Percentiles rank a stretch among this genome's conserved stretches.
Evolutionary conservation across 2,797 vertebrate species (phyloP).

Genomic region (Gorsachius magnificus): DNA sequence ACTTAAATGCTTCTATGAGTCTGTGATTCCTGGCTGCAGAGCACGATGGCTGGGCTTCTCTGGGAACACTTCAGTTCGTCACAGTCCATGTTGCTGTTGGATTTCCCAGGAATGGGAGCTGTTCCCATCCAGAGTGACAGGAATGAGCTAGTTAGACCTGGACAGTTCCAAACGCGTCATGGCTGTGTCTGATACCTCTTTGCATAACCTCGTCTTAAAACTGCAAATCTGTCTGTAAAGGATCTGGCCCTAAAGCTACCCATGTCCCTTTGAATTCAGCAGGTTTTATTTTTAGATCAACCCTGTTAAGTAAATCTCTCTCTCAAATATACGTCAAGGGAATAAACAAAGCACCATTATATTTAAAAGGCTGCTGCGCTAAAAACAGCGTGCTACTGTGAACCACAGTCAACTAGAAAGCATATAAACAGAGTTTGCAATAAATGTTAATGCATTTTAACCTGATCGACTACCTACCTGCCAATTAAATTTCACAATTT

Average conservation of each 20-base stretch:
- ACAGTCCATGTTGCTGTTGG: rapidly evolving
- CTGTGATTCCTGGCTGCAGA: neutral
- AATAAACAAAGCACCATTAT: neutral
- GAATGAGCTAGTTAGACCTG: neutral
- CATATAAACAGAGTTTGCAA: neutral
- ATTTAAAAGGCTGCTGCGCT: neutral
- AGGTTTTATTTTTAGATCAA: neutral
- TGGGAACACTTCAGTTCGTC: rapidly evolving
- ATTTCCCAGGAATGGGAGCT: neutral
- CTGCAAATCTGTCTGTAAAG: neutral
- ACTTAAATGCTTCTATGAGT: too few species aligned
- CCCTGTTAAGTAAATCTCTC: neutral
- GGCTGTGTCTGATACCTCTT: neutral
- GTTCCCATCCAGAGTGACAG: neutral
- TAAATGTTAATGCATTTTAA: neutral
- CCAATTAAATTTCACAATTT: conserved; percentile 45
- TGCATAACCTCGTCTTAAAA: neutral
- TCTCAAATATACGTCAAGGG: neutral
- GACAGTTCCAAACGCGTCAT: rapidly evolving
- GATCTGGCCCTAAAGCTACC: neutral
- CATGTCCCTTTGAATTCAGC: neutral
- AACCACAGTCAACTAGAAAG: neutral
- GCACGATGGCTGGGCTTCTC: neutral
- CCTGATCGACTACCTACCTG: neutral
- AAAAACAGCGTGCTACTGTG: neutral